Base-by-base conservation (phyloP, 1,140 invertebrate genomes). In the Hypothenemus hampei region DNA sequence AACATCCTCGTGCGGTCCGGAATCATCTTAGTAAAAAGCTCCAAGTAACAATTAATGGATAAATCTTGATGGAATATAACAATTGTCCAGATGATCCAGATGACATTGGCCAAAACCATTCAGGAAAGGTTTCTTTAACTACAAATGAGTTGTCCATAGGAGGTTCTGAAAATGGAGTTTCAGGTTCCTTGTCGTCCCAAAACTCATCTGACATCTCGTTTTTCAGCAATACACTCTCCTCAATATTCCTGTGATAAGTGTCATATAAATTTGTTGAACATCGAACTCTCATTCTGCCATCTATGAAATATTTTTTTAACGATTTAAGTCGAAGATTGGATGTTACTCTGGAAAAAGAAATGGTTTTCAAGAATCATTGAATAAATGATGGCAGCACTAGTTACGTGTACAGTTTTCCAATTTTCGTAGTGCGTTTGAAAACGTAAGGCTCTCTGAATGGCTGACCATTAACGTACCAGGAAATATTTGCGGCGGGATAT, bases 401-500 rank as follows among this genome's bases (percentile, higher is more conserved):
- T 35, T 35, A 36, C 36, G 24, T 43, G 21, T 15, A n/a, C n/a
- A n/a, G n/a, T n/a, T n/a, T n/a, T 31, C 6, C 1, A 46, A 31
- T 24, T 26, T 21, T 21, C 40, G 18, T 46, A 46, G 2, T 29
- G 6, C 24, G 44, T 15, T 26, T 47, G 13, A 7, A 31, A 1
- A 47, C 20, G 8, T 56, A 45, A 6, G 29, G 44, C 21, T 22
- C 33, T 37, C 35, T 54, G 10, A 44, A 37, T 37, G 22, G 55
- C 3, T 39, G 4, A 7, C 45, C 55, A 21, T 57, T 57, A 21
- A 57, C 45, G 22, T 50, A 45, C 55, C 55, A 57, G 10, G 47
- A 50, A 13, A 57, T 50, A 46, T 57, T 57, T 10, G 47, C 46
- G 3, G 29, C 18, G 24, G 55, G 48, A 44, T 46, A 57, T n/a